A percentile compares a stretch with the other conserved stretches of the same genome.
These are phyloP conservation scores for Cheilosia impressa DNA, from an alignment of 2,888 invertebrate species.

Conservation along the genomic window DNA sequence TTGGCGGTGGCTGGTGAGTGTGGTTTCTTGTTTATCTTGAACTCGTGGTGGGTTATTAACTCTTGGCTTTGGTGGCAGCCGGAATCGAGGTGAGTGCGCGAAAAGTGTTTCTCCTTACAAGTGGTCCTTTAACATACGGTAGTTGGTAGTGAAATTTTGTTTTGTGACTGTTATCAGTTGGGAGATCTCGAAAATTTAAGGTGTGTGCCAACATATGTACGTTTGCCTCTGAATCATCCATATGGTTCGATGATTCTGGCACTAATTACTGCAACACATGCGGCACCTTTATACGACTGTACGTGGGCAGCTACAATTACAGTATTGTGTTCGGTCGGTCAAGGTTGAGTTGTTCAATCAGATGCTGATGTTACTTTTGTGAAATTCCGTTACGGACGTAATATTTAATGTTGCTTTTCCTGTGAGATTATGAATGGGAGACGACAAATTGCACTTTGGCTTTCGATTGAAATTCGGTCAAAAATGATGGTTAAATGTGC, in stretches of 20 bases:
- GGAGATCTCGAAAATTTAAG: too few species aligned
- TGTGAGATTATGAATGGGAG: too few species aligned
- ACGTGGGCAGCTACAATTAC: too few species aligned
- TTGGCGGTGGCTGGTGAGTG: conserved; percentile 28
- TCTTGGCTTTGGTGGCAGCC: not conserved
- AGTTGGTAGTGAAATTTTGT: not conserved
- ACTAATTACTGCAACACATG: conserved; percentile 13
- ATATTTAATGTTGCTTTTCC: not conserved
- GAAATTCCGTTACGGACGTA: not conserved
- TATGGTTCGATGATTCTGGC: conserved; percentile 47
- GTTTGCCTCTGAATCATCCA: conserved; percentile 34
- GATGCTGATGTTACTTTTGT: conserved; percentile 12
- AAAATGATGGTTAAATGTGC: too few species aligned
- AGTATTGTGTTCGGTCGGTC: conserved; percentile 27
- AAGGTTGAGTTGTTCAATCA: conserved; percentile 62
- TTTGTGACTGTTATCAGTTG: too few species aligned
- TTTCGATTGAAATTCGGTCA: too few species aligned
- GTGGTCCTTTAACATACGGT: not conserved
- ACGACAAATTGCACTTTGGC: too few species aligned
- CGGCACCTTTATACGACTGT: too few species aligned
- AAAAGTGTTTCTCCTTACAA: not conserved
- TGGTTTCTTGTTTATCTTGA: conserved; percentile 48
- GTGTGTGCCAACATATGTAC: not conserved
- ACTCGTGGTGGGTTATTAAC: conserved; percentile 14
- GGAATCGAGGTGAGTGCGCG: conserved; percentile 36